Evolutionary conservation across 2,888 invertebrate genomes (phyloP), one percentile per base, ranked within the genome.

Genomic region (Iselma pallidipennis): DNA sequence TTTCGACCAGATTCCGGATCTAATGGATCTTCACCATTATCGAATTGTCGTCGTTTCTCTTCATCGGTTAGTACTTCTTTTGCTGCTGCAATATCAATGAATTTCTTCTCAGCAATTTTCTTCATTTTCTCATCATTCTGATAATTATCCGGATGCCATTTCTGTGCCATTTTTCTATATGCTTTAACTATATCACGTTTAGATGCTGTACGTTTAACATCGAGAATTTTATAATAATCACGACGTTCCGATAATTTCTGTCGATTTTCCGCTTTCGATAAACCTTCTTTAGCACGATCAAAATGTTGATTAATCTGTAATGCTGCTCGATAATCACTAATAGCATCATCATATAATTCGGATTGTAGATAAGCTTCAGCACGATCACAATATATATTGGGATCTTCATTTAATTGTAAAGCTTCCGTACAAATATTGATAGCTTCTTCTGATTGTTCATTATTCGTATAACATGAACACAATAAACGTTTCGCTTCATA

Each of bases 101-200:
- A 99, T 83, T 92, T 96, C 82, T 96, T 96, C 82, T 99, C 94
- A 0, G 99, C 99, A 54, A 90, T 85, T 78, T 96, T 94, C 84
- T 98, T 98, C 80, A 95, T 95, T 66, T 93, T 92, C 10, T 89
- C 91, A 53, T 87, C 86, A 53, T 86, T 87, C 55, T 86, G 87
- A 82, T 90, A 98, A 83, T 93, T 96, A 83, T 99, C 99, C 0
- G 99, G 99, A 84, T 99, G 99, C 98, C 98, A 99, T 81, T 97
- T 93, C 82, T 96, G 95, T 12, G 99, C 99, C 55, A 95, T 89
- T 84, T 95, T 96, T 69, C 98, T 88, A 82, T 99, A 99, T 16
- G 96, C 98, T 85, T 98, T 98, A 12, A 89, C 85, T 48, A 99
- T 95, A 80, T 98, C 96, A 76, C 91, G 91, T 83, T 99, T 99